Evolutionary conservation across 2,888 invertebrate genomes (phyloP).

Genomic region (Auanema sp.): DNA sequence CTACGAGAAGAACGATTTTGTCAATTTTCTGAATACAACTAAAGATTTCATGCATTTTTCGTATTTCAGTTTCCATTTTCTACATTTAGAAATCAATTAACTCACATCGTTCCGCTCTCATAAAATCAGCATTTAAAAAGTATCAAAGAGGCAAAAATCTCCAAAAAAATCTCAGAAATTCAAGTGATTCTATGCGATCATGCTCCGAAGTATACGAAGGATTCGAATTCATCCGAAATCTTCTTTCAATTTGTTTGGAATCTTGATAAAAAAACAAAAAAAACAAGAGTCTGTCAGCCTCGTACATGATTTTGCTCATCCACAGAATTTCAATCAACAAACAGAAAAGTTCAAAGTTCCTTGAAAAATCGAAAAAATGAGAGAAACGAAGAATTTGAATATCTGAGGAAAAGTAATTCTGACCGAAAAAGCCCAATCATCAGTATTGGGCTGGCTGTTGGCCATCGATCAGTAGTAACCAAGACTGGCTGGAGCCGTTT

Average conservation of each 20-base stretch:
- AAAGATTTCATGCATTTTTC: no score
- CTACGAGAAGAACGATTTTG: no score
- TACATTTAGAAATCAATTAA: no score
- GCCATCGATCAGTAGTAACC: constrained; percentile 20
- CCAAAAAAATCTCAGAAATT: no score
- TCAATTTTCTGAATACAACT: no score
- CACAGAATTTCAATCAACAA: constrained; percentile 2
- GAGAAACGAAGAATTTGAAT: neutral
- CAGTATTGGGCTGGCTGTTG: constrained; percentile 22
- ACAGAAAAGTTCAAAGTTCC: neutral
- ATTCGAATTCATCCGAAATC: no score
- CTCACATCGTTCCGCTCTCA: no score
- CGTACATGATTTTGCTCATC: neutral
- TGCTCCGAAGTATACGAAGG: no score
- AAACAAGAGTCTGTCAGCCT: neutral
- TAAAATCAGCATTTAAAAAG: no score
- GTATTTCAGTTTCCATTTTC: no score
- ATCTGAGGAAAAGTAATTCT: neutral
- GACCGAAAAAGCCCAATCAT: constrained; percentile 15
- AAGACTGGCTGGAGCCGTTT: constrained; percentile 14
- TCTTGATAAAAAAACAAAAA: neutral
- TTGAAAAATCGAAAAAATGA: neutral
- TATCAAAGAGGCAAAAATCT: no score
- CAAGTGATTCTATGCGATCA: no score
- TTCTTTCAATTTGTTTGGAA: neutral